These are phyloP conservation scores for Epirrhoe tristata DNA, from an alignment of 2,888 invertebrate genomes.

Conservation along the genomic window DNA sequence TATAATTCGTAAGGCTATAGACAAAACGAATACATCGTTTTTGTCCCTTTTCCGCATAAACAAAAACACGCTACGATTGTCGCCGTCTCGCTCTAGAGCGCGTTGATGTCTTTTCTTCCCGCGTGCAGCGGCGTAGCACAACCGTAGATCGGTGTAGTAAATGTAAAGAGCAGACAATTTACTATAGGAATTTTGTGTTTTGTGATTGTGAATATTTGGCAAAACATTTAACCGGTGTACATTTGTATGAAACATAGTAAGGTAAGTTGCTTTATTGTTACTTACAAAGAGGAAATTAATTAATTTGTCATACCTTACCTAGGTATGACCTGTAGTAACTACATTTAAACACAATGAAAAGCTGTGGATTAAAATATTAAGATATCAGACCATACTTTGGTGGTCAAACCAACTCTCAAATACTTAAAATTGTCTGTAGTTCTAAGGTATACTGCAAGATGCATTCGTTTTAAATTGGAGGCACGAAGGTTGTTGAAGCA, in stretches of 20 bases:
- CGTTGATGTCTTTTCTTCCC: conserved; percentile 82
- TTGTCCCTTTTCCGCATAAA: conserved; percentile 69
- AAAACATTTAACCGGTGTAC: background rate
- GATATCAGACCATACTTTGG: background rate
- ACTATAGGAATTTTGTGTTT: conserved; percentile 12
- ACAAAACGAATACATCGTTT: conserved; percentile 65
- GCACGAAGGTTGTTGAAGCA: conserved; percentile 54
- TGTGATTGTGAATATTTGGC: background rate
- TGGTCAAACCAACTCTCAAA: background rate
- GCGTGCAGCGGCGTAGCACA: conserved; percentile 57
- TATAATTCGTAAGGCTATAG: conserved; percentile 74
- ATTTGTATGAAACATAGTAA: background rate
- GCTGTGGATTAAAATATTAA: background rate
- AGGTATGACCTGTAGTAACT: too few relatives aligned
- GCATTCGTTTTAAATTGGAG: conserved; percentile 69
- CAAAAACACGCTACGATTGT: conserved; percentile 51
- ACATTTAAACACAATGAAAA: background rate
- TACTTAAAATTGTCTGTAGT: conserved; percentile 24
- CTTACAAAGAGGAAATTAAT: background rate
- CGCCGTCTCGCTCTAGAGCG: conserved; percentile 63
- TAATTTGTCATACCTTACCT: background rate
- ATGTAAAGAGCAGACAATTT: conserved; percentile 49
- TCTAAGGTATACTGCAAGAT: conserved; percentile 52
- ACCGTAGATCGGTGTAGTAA: conserved; percentile 59
- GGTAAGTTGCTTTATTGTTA: background rate